Base-by-base conservation (phyloP, 2,113 vertebrate genomes). In the Smithornis capensis region DNA sequence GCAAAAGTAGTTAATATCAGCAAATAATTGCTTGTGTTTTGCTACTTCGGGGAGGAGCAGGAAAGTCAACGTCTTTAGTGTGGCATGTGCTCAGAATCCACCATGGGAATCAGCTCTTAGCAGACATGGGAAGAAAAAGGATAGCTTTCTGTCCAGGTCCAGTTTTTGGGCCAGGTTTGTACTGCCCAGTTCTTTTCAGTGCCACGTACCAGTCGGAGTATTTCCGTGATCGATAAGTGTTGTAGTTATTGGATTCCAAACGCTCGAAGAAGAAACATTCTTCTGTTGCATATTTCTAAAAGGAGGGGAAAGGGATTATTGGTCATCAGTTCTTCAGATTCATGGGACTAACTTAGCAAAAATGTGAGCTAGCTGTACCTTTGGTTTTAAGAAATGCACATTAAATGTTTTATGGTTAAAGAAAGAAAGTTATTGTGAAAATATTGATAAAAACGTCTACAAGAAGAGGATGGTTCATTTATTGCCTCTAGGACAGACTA, bases 181-280 rank as follows among this genome's bases (percentile, higher is more conserved):
- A 98, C 95, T 99, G 99, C 73, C 99, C 99, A 57, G 98, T 99
- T 96, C 99, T 98, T 98, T 99, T 99, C 97, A 99, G 97, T 53
- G 99, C 99, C 97, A 99, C 99, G 7, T 99, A 99, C 99, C 99
- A 99, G 93, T 98, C 98, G 0, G 98, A 98, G 89, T 99, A 99
- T 96, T 99, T 99, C 94, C 98, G 98, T 45, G 99, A 99, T 63
- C 99, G 98, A 95, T 99, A 99, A 21, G 99, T 99, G 96, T 99
- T 99, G 97, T 99, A 99, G 98, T 99, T 99, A 97, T 99, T 99
- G 74, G 99, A 98, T 97, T 99, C 99, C 53, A 99, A 91, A 14
- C 98, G 98, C 96, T 99, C 99, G 44, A 99, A 97, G 96, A 99
- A 99, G 98, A 99, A 98, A 96, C 99, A 99, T 95, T 99, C 99